Percentiles rank a stretch among this genome's conserved stretches.
phyloP scores from a whole-genome alignment of 2,888 invertebrate genomes.

The Acleris holmiana region DNA sequence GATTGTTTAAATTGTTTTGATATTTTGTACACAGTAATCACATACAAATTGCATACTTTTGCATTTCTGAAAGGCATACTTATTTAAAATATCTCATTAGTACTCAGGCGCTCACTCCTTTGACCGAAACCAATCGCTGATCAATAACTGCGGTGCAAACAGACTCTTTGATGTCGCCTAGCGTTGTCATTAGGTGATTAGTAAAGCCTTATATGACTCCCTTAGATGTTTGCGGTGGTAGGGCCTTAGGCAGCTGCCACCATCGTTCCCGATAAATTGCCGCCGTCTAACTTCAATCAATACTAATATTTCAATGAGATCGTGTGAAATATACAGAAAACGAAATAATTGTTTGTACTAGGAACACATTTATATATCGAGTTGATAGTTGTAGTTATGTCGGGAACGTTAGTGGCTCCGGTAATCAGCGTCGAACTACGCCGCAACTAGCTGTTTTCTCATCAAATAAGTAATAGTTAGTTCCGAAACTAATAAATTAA shows the following conservation, averaged over 20 bases:
- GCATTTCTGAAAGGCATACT: no score
- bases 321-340: background rate
- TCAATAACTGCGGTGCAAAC: constrained; percentile 21
- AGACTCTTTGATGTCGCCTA: constrained; percentile 39
- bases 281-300: no score
- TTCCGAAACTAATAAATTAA: constrained; percentile 20
- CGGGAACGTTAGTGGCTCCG: background rate
- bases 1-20: no score
- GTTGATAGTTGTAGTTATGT: background rate
- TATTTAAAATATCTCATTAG: no score
- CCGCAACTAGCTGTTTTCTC: constrained; percentile 5
- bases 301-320: no score
- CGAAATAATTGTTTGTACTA: background rate
- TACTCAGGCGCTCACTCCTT: constrained; percentile 4
- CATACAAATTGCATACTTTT: no score
- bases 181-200: constrained; percentile 41
- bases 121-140: no score
- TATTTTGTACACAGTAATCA: no score
- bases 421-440: no score
- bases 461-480: constrained; percentile 24
- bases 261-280: no score
- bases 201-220: background rate
- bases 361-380: background rate
- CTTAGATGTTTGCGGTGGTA: no score
- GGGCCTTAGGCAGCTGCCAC: no score